Base-by-base conservation (phyloP, 2,113 vertebrate genomes). In the Serranochromis macrocephalus region DNA sequence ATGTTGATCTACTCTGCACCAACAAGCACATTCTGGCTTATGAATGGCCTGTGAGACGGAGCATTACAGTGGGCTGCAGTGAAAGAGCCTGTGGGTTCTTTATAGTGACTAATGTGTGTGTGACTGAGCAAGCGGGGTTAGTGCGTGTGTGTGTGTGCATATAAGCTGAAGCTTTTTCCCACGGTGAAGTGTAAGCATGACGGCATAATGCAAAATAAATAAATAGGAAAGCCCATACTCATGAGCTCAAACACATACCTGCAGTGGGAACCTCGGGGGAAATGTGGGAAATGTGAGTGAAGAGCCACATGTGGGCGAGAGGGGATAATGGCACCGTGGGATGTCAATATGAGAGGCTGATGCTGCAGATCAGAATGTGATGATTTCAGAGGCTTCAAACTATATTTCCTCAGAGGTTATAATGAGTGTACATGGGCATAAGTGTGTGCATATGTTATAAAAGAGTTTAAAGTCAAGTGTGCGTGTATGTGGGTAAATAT, bases 341-440 rank as follows among this genome's bases (percentile, higher is more conserved):
- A 82, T 53, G 83, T 87, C 78, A 82, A 54, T 82, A 86, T 40
- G 57, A 91, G 88, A 92, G 63, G 88, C 57, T 81, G 80, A 89
- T 78, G 85, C 89, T 89, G 83, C 84, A 92, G 81, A 94, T 90
- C 90, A 92, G 33, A 71, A 49, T 53, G 21, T 7, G 80, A 93
- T 94, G 82, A 91, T 86, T 85, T 61, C 81, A 63, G 58, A 54
- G 79, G 61, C 71, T 84, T 75, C 80, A 87, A 87, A 81, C 66
- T 42, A 84, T 38, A 85, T 92, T 81, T 87, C 78, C 88, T 81
- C 47, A 3, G 78, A 55, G 90, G 57, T 55, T 82, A n/a, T 16
- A 53, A 6, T 47, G 80, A 80, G 83, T 24, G 85, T 82, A 21
- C 24, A n/a, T 24, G 14, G 26, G 57, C 24, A 19, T 14, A 21